Base-by-base conservation (phyloP, 2,113 vertebrate species). In the Pandion haliaetus region DNA sequence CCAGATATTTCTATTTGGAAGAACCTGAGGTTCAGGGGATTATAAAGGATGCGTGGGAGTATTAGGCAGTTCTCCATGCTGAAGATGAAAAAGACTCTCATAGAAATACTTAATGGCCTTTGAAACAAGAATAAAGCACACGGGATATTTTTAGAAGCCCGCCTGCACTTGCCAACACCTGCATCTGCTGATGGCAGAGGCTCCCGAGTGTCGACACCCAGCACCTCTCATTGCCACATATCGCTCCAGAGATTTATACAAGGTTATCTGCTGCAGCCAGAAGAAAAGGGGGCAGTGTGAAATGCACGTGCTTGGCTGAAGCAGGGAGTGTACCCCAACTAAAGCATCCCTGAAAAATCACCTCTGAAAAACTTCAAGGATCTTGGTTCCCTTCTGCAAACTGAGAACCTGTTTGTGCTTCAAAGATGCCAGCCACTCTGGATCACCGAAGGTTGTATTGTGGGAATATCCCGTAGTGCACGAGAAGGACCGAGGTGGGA, bases 121-220 rank as follows among this genome's bases (percentile, higher is more conserved):
- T 97, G 89, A 97, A 95, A 78, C 62, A 90, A 80, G 93, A 97
- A 95, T 85, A 97, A 96, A 95, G 91, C 89, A 73, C 0, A 3
- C 23, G 11, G 71, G 94, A 88, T 97, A 97, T 97, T 97, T 97
- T 97, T 96, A 95, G 97, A 87, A 95, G 73, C 66, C 73, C 3
- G 54, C 38, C 66, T 55, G 91, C 86, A 66, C 93, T 91, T 95
- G 90, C 92, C 96, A 97, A 92, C 95, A 97, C 90, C 94, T 96
- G 86, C 92, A 67, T 95, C 80, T 97, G 95, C 95, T 67, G 90
- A 86, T 88, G 96, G 95, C 92, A 92, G 90, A 93, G 74, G 45
- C 79, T 88, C 67, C 69, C 2, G 5, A 57, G 57, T 17, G 57
- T 42, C 1, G 0, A 31, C 95, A 91, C 57, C 55, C 91, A 61